Conservation (phyloP, 2,888 invertebrate species). For the Diloba caeruleocephala region DNA sequence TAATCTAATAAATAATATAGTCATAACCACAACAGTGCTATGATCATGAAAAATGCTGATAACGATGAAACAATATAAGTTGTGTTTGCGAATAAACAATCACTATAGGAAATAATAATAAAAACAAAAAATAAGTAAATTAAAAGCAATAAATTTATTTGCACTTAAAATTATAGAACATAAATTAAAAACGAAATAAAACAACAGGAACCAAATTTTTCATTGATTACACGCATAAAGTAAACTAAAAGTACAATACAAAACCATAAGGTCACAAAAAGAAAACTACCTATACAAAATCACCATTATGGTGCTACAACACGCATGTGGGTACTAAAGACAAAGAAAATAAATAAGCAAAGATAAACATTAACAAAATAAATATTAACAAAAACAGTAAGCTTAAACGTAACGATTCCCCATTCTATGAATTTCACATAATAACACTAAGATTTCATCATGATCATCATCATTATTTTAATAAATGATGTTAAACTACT, state of each 20-base stretch:
- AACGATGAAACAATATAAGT: too few relatives aligned
- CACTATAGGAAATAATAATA: too few relatives aligned
- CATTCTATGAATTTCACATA: conserved; percentile 68
- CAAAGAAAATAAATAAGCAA: conserved; percentile 69
- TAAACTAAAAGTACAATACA: conserved; percentile 61
- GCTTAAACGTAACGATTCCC: conserved; percentile 89
- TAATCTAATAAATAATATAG: too few relatives aligned
- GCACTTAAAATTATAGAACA: conserved; percentile 80
- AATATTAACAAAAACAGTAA: conserved; percentile 83
- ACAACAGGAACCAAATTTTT: conserved; percentile 85
- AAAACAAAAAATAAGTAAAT: conserved; percentile 68
- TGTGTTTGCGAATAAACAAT: too few relatives aligned
- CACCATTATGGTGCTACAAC: conserved; percentile 66
- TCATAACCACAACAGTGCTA: too few relatives aligned
- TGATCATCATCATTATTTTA: too few relatives aligned
- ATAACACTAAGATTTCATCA: conserved; percentile 51
- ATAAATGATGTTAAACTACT: conserved; percentile 29
- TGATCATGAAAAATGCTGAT: too few relatives aligned
- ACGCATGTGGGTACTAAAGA: conserved; percentile 75
- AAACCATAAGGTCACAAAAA: conserved; percentile 62
- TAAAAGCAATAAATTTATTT: conserved; percentile 88
- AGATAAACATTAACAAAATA: conserved; percentile 83
- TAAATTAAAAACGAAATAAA: conserved; percentile 88
- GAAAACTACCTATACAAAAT: conserved; percentile 69
- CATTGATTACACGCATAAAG: conserved; percentile 58